phyloP scores from a whole-genome alignment of 2,888 invertebrate species.

The Epistrophe grossulariae region DNA sequence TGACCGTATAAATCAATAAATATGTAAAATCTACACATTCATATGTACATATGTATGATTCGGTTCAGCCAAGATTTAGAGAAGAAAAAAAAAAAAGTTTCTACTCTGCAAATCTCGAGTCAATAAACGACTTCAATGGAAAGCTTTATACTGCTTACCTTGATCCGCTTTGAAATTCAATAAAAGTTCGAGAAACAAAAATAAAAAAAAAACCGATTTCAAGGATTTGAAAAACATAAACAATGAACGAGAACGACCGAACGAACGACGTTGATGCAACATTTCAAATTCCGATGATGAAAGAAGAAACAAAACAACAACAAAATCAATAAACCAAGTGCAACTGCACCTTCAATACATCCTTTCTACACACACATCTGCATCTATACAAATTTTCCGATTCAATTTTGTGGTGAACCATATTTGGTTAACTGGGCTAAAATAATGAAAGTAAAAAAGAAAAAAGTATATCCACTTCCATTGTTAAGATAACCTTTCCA shows the following conservation, averaged over 20 bases:
- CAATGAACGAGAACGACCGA: neutral
- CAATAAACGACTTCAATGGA: conserved; percentile 13
- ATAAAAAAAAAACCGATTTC: neutral
- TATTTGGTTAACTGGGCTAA: conserved; percentile 27
- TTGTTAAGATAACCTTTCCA: conserved; percentile 12
- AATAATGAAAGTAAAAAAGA: neutral
- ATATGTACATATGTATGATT: neutral
- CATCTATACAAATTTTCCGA: neutral
- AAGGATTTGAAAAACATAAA: conserved; percentile 20
- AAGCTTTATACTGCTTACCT: conserved; percentile 13
- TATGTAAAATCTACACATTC: neutral
- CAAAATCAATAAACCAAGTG: conserved; percentile 26
- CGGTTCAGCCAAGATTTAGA: neutral
- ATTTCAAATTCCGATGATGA: conserved; percentile 7
- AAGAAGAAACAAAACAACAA: neutral
- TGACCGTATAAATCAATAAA: neutral
- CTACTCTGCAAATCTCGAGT: neutral
- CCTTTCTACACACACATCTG: too few species aligned
- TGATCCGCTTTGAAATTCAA: conserved; percentile 29
- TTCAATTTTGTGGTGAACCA: conserved; percentile 1
- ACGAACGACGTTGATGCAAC: neutral
- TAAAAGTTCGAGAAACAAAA: neutral
- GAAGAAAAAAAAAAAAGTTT: neutral
- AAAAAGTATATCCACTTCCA: neutral
- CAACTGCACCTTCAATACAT: neutral